A percentile compares a stretch with the other conserved stretches of the same genome.
Evolutionary conservation across 2,888 invertebrate genomes (phyloP).

Genomic region (Dascillus cervinus): DNA sequence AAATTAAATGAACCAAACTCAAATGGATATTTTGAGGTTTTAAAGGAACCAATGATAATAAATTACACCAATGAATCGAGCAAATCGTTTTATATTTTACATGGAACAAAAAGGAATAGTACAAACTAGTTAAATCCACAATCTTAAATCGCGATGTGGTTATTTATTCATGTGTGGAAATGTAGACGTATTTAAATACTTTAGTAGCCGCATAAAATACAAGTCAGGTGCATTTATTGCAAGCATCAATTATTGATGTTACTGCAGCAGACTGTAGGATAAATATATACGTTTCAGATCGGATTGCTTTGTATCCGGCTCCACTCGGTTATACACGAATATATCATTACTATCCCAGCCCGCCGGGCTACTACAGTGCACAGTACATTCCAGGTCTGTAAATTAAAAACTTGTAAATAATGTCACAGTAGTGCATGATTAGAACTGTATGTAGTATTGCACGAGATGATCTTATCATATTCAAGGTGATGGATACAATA

Average conservation of each 20-base stretch:
- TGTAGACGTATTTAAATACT: slow-evolving; percentile 1
- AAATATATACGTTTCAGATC: slow-evolving; percentile 48
- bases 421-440: not conserved
- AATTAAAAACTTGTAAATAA: too few relatives aligned
- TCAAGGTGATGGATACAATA: not conserved
- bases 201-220: not conserved
- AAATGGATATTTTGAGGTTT: too few relatives aligned
- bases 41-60: too few relatives aligned
- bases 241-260: slow-evolving; percentile 2
- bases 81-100: too few relatives aligned
- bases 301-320: slow-evolving; percentile 51
- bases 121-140: too few relatives aligned
- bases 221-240: not conserved
- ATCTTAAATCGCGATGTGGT: too few relatives aligned
- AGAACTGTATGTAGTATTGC: slow-evolving; percentile 1
- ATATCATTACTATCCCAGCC: slow-evolving; percentile 49
- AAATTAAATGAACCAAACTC: too few relatives aligned
- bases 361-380: slow-evolving; percentile 37
- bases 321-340: slow-evolving; percentile 56
- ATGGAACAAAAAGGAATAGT: too few relatives aligned
- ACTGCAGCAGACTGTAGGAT: slow-evolving; percentile 12
- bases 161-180: not conserved
- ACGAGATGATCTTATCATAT: slow-evolving; percentile 2
- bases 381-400: slow-evolving; percentile 38
- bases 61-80: too few relatives aligned